phyloP scores from a whole-genome alignment of 2,113 vertebrate genomes.

The Vidua macroura region DNA sequence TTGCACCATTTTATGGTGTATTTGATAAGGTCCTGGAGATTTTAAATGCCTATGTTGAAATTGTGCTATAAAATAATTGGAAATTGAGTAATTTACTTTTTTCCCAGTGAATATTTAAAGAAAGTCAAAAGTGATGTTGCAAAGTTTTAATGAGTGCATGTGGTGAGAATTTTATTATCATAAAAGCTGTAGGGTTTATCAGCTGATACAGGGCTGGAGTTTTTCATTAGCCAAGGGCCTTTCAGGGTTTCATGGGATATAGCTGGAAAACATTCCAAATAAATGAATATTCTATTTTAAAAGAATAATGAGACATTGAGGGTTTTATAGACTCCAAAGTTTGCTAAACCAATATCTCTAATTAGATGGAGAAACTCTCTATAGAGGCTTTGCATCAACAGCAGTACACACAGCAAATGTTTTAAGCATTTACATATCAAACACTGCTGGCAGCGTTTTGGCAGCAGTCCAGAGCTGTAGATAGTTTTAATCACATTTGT shows the following conservation, averaged over 20 bases:
- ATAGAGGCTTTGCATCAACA: background rate
- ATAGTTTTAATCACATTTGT: slow-evolving; percentile 54
- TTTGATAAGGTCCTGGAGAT: background rate
- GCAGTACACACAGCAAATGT: slow-evolving; percentile 2
- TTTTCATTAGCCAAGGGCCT: slow-evolving; percentile 38
- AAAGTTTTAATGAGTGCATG: background rate
- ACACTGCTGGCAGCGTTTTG: slow-evolving; percentile 8
- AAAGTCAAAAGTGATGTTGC: background rate
- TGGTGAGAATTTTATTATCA: slow-evolving; percentile 19
- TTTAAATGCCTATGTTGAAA: background rate
- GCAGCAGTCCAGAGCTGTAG: slow-evolving; percentile 10
- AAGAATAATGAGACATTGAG: slow-evolving; percentile 54
- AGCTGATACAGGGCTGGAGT: background rate
- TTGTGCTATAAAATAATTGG: background rate
- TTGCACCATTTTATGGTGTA: background rate
- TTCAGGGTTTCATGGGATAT: slow-evolving; percentile 29
- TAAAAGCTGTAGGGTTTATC: slow-evolving; percentile 27
- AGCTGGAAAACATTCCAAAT: slow-evolving; percentile 57
- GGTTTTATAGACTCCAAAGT: slow-evolving; percentile 30
- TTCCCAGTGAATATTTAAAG: background rate
- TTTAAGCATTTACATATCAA: slow-evolving; percentile 45
- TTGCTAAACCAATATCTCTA: slow-evolving; percentile 60
- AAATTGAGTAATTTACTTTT: background rate
- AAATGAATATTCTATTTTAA: slow-evolving; percentile 61
- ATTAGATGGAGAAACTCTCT: slow-evolving; percentile 35